These are phyloP conservation scores for Dryas iulia DNA, from an alignment of 1,140 invertebrate genomes.

Conservation along the genomic window DNA sequence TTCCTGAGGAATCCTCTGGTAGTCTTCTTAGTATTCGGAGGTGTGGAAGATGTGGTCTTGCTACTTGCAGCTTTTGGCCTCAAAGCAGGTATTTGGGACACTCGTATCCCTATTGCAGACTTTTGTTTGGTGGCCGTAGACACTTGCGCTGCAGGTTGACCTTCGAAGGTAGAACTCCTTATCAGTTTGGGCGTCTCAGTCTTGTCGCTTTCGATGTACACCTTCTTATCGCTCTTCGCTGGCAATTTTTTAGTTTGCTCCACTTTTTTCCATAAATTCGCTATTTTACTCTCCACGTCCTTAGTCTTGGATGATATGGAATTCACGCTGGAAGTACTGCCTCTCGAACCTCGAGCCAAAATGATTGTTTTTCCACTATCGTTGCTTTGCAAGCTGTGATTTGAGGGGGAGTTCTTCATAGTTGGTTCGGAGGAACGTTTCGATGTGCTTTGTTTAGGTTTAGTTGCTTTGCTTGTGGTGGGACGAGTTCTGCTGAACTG, in stretches of 20 bases:
- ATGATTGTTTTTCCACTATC: slow-evolving; percentile 74
- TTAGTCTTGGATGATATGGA: slow-evolving; percentile 82
- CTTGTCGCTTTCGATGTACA: slow-evolving; percentile 81
- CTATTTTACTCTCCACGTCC: slow-evolving; percentile 92
- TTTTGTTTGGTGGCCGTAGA: slow-evolving; percentile 69
- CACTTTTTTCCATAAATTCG: slow-evolving; percentile 92
- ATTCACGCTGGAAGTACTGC: slow-evolving; percentile 83
- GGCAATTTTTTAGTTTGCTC: slow-evolving; percentile 86
- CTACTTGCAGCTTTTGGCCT: slow-evolving; percentile 46
- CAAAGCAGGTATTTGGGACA: slow-evolving; percentile 66
- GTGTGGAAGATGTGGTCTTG: slow-evolving; percentile 35
- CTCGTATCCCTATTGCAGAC: slow-evolving; percentile 71
- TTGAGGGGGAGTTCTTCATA: slow-evolving; percentile 78
- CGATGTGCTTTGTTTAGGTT: slow-evolving; percentile 47
- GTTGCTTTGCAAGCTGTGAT: slow-evolving; percentile 81
- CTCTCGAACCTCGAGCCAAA: slow-evolving; percentile 69
- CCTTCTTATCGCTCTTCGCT: slow-evolving; percentile 82
- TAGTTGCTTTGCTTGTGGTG: slow-evolving; percentile 42
- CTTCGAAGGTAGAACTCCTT: slow-evolving; percentile 87
- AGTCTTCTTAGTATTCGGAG: slow-evolving; percentile 42
- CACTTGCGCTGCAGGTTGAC: slow-evolving; percentile 72
- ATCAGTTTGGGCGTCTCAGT: slow-evolving; percentile 78
- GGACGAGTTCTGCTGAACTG: slow-evolving; percentile 66
- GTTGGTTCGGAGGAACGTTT: slow-evolving; percentile 47
- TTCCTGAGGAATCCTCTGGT: slow-evolving; percentile 52